A percentile compares a stretch with the other conserved stretches of the same genome.
Conservation (phyloP, 2,888 invertebrate species). For the Tetropium fuscum region DNA sequence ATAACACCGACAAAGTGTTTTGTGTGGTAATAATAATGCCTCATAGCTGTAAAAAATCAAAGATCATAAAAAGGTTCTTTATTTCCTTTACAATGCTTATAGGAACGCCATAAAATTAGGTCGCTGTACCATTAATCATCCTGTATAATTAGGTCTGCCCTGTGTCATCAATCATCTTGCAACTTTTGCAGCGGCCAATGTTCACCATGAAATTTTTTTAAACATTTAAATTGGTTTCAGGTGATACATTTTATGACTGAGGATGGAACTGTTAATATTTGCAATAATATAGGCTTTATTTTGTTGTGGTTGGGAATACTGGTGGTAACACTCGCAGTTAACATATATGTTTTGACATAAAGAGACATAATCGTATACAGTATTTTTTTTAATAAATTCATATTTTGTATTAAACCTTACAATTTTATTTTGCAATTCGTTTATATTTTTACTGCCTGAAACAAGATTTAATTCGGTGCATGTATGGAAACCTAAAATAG, state of each 20-base stretch:
- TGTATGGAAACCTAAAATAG: background rate
- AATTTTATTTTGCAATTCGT: background rate
- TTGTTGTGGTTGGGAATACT: too few relatives aligned
- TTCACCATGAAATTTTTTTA: constrained; percentile 9
- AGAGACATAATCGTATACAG: too few relatives aligned
- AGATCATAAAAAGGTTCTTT: constrained; percentile 19
- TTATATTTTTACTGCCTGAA: background rate
- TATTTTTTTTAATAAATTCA: background rate
- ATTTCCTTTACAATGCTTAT: constrained; percentile 29
- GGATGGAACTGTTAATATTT: background rate
- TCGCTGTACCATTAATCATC: constrained; percentile 40
- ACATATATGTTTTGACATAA: too few relatives aligned
- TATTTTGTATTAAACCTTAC: background rate
- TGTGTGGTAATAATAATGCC: background rate
- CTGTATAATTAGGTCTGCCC: constrained; percentile 39
- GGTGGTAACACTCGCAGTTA: too few relatives aligned
- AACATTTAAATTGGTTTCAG: constrained; percentile 21
- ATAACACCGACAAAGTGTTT: too few relatives aligned
- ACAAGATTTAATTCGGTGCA: background rate
- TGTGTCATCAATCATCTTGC: constrained; percentile 38
- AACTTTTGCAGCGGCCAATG: constrained; percentile 32
- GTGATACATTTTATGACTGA: background rate
- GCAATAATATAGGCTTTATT: too few relatives aligned
- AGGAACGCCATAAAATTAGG: constrained; percentile 39
- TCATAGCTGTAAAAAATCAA: background rate